Evolutionary conservation across 2,797 vertebrate genomes (phyloP), one percentile per base, ranked within the genome.

Genomic region (Pseudochaenichthys georgianus): DNA sequence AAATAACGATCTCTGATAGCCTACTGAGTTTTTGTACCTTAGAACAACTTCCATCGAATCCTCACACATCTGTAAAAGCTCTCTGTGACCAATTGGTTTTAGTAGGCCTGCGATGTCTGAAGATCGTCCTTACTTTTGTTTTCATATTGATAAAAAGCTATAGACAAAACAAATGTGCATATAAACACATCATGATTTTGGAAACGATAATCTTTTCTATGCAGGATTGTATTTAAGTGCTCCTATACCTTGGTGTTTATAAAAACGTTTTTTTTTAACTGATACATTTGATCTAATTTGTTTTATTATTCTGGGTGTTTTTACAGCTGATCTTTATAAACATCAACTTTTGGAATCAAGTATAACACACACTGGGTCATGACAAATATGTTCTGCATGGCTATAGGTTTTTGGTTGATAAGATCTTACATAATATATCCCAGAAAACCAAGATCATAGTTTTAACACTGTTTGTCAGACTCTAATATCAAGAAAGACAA

Each of bases 321-420:
- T 81, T 64, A 43, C 13, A 71, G 17, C 5, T 54, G 3, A 81
- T 50, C 1, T 66, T 70, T 53, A 5, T 12, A 43, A 15, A 47
- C 9, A 46, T 73, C 9, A 48, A 43, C 46, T 48, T 28, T 41
- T 74, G 51, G 50, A 43, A 42, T 59, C 10, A 46, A 13, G 5
- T 16, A 3, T 9, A 47, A 54, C n/a, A n/a, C 6, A 17, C 59
- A 17, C 45, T 71, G 34, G 34, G 34, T 59, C 0, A 1, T 38
- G 1, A 2, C 16, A 51, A 72, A 47, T 9, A 16, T 21, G 13
- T 42, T 47, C 13, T 16, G 41, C n/a, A 52, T 48, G 15, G 10
- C 4, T n/a, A 43, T 17, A 28, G 17, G 11, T 13, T 23, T 46
- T 62, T 51, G 13, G 3, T 51, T 43, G 34, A 2, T 11, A n/a